A percentile compares a stretch with the other conserved stretches of the same genome.
Conservation (phyloP, 35 echinoderm and acorn worm genomes). For the Amphiura filiformis region DNA sequence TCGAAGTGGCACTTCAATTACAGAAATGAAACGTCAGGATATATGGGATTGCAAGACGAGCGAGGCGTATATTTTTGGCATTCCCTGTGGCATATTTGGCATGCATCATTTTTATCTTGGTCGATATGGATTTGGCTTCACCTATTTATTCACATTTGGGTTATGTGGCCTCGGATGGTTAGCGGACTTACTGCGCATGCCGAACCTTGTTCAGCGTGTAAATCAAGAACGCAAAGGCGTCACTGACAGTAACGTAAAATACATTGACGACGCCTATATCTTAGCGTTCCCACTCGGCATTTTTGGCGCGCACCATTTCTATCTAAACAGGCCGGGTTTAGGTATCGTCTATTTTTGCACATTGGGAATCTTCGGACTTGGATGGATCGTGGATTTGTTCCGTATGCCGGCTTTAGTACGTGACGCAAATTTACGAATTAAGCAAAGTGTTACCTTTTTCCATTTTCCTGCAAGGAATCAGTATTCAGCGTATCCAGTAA, state of each 20-base stretch:
- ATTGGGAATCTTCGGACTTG: slow-evolving; percentile 32
- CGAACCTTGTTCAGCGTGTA: slow-evolving; percentile 8
- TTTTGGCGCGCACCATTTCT: slow-evolving; percentile 67
- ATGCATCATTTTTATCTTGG: too few relatives aligned
- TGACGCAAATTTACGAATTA: neutral
- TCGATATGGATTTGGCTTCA: slow-evolving; percentile 30
- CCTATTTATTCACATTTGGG: slow-evolving; percentile 52
- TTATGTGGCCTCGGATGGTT: slow-evolving; percentile 44
- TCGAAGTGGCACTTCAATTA: too few relatives aligned
- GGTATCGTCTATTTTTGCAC: slow-evolving; percentile 58
- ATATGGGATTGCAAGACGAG: too few relatives aligned
- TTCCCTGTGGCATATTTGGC: too few relatives aligned
- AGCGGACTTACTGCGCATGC: slow-evolving; percentile 40
- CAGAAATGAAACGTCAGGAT: too few relatives aligned
- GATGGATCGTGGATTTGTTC: slow-evolving; percentile 40
- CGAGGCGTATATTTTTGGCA: too few relatives aligned
- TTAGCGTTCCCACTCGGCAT: slow-evolving; percentile 56
- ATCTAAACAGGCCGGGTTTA: slow-evolving; percentile 23
- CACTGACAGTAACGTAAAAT: too few relatives aligned
- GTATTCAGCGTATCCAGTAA: too few relatives aligned
- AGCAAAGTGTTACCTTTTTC: too few relatives aligned
- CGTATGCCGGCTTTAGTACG: slow-evolving; percentile 22
- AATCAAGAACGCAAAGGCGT: too few relatives aligned
- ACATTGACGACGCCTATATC: slow-evolving; percentile 46
- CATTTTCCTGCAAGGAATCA: too few relatives aligned